Evolutionary conservation across 2,888 invertebrate species (phyloP).

Genomic region (Deladenus siricidicola): DNA sequence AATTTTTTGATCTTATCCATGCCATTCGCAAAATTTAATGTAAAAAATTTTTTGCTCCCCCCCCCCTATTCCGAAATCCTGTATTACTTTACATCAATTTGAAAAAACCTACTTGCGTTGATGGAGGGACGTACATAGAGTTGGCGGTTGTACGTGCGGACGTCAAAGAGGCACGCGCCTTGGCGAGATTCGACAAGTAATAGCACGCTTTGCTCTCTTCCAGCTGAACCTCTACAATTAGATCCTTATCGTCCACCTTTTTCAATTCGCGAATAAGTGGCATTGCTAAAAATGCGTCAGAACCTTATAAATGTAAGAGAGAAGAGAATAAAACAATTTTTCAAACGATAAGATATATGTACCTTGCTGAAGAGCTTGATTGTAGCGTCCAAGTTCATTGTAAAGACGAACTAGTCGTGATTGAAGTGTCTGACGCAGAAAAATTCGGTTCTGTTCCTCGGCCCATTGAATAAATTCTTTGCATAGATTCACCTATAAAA

Average conservation of each 20-base stretch:
- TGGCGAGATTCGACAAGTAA: slow-evolving; percentile 88
- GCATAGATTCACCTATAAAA: slow-evolving; percentile 58
- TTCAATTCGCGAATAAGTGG: slow-evolving; percentile 86
- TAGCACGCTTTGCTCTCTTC: slow-evolving; percentile 98
- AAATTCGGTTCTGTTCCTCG: slow-evolving; percentile 90
- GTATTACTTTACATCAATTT: too few relatives aligned
- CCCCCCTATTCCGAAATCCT: too few relatives aligned
- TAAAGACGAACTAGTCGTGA: slow-evolving; percentile 87
- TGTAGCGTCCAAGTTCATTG: slow-evolving; percentile 56
- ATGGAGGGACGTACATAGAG: slow-evolving; percentile 76
- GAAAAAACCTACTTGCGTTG: slow-evolving; percentile 20
- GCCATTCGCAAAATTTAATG: too few relatives aligned
- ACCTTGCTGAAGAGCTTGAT: slow-evolving; percentile 55
- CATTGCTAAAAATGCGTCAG: slow-evolving; percentile 32
- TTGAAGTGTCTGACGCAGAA: slow-evolving; percentile 88
- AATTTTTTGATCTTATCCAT: too few relatives aligned
- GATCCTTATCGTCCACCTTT: slow-evolving; percentile 95
- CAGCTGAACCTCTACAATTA: slow-evolving; percentile 92
- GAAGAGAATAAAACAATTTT: too few relatives aligned
- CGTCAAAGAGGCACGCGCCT: slow-evolving; percentile 78
- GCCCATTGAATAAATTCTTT: slow-evolving; percentile 98
- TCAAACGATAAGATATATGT: slow-evolving; percentile 1
- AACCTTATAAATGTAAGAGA: background rate
- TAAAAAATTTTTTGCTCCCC: too few relatives aligned
- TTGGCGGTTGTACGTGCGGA: slow-evolving; percentile 99